Base-by-base conservation (phyloP, 1,140 invertebrate genomes). In the Pseudomyrmex dendroicus region DNA sequence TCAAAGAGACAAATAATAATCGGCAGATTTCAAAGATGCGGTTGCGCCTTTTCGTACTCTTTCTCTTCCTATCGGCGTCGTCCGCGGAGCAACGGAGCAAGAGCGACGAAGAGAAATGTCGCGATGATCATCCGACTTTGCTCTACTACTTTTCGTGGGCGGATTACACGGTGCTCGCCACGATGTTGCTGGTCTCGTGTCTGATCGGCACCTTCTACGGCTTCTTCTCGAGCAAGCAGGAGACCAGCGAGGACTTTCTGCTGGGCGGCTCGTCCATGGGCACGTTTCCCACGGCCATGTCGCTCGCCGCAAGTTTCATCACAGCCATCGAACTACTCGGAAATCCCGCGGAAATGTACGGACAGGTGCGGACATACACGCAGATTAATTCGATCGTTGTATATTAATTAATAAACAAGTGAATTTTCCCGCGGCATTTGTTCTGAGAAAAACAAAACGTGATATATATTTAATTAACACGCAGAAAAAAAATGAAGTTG, bases 131-230 rank as follows among this genome's bases (percentile, higher is more conserved):
- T 84, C 91, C 92, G 0, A 76, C 80, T 0, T 67, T 93, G 2
- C 66, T 89, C 8, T 84, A 93, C 22, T 91, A 87, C 10, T 97
- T 96, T 89, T 95, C 94, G 66, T 96, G 96, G 96, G 94, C 94
- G 15, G 97, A 98, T 91, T 98, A 97, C 88, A 90, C 94, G 10
- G 96, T 98, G 1, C 92, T 98, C n/a, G 95, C 92, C 0, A 90
- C 94, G 1, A 97, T 98, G 96, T 92, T 98, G 5, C 63, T 96
- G 0, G 94, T 97, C 0, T 98, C 97, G 1, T 96, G 97, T 77
- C 95, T 95, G 5, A 98, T 98, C 68, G 98, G 98, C 0, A 94
- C 97, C 0, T 98, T 97, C 91, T 98, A 97, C 91, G 97, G 96
- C 17, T 97, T 96, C 86, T 96, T 96, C 86, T 95, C 96, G 17